Conservation (phyloP, 1,140 invertebrate genomes). For the Saccostrea echinata region DNA sequence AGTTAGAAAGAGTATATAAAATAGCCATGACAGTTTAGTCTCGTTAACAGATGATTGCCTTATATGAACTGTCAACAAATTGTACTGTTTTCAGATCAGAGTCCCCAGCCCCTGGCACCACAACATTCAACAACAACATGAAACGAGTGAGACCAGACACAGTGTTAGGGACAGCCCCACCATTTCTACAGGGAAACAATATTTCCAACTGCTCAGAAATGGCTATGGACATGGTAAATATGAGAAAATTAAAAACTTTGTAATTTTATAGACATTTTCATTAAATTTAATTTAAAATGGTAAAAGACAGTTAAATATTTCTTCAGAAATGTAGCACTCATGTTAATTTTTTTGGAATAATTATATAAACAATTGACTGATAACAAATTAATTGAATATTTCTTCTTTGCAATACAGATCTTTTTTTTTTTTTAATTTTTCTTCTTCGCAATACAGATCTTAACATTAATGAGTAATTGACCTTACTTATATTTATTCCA, state of each 20-base stretch:
- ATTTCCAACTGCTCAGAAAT: conserved; percentile 56
- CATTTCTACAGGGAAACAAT: conserved; percentile 66
- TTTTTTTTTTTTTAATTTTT: no score
- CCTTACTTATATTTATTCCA: conserved; percentile 52
- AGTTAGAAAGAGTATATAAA: no score
- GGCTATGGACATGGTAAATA: conserved; percentile 53
- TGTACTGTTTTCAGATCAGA: conserved; percentile 47
- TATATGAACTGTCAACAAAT: no score
- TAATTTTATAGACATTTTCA: no score
- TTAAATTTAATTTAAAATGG: no score
- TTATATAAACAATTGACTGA: no score
- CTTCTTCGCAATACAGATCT: not conserved
- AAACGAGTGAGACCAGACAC: conserved; percentile 60
- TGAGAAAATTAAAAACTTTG: not conserved
- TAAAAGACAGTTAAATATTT: no score
- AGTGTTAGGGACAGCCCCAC: conserved; percentile 66
- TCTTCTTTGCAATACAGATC: not conserved
- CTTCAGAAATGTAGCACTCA: no score
- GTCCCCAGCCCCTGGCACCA: conserved; percentile 41
- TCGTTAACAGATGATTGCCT: no score
- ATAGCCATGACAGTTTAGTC: no score
- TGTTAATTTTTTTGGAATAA: no score
- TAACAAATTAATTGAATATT: not conserved
- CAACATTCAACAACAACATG: conserved; percentile 42
- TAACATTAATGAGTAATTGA: not conserved